Evolutionary conservation across 2,113 vertebrate genomes (phyloP), one percentile per base, ranked within the genome.

Genomic region (Oryzias celebensis): DNA sequence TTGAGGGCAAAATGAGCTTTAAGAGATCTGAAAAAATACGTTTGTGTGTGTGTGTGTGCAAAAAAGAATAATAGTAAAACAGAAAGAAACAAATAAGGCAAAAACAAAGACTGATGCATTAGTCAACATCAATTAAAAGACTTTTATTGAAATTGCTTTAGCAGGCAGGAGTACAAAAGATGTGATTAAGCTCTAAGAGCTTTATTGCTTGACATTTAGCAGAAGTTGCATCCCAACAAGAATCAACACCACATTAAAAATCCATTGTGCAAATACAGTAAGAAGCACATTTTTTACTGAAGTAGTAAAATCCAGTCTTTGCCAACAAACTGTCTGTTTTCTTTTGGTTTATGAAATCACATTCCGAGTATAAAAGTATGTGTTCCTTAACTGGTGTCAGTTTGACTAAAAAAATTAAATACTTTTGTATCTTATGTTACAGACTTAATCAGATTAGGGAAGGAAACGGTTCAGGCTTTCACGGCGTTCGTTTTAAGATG

Each of bases 201-300:
- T 75, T 36, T 65, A 68, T 61, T 66, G 52, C 24, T 28, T 61
- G 63, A 74, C 71, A 67, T 73, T 72, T 78, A 71, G 82, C 75
- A 42, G 56, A 74, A 68, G 65, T 62, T 67, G 47, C 50, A 22
- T 26, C 65, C 72, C 68, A 65, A 68, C 47, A 67, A 71, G 68
- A 52, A 45, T 61, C 63, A 71, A 73, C 49, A 65, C 50, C 36
- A 71, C 65, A 55, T 68, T 18, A 41, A 36, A 36, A 36, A 36
- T 8, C 12, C 36, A 12, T 36, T 36, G 36, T 36, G 36, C 10
- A 36, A 36, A 36, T 36, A 1, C 12, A 36, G 26, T 28, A 28
- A 28, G 36, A 36, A 10, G 12, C 10, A 36, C 36, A 12, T 12
- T 12, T 36, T 36, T 10, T 36, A 36, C 36, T 36, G 12, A 36